Evolutionary conservation across 2,797 vertebrate species (phyloP), one percentile per base, ranked within the genome.

Genomic region (Ataeniobius toweri): DNA sequence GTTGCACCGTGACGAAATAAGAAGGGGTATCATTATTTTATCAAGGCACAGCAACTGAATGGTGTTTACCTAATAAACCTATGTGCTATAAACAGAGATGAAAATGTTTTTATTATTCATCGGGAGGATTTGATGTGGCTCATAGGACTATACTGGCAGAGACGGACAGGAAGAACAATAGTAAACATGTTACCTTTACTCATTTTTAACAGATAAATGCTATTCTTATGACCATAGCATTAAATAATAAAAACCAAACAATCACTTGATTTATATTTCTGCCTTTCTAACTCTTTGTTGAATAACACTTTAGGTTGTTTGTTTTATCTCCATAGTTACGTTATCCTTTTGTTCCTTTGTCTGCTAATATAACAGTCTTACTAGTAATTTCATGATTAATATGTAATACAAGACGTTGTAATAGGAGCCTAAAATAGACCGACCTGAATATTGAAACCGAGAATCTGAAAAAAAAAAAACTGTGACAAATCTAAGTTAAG

Each of bases 381-480:
- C 22, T 68, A 2, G 24, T 44, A 13, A n/a, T 14, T 46, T 68
- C 22, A 14, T 9, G 18, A 7, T 44, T 68, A 68, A 46, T 44
- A 44, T 39, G 5, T 44, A 68, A 6, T 44, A 31, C 24, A 22
- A 18, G n/a, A 26, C 3, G 7, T 26, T 10, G 2, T 0, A 44
- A 26, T 56, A 65, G 67, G 39, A 68, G 22, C 6, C 51, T 26
- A 73, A 59, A 79, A 74, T 50, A 69, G 24, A 55, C 48, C 10
- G 24, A 26, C 4, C 10, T 58, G 18, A 24, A 46, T 46, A 26
- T 46, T 26, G 31, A 36, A 74, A 79, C 3, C 24, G 28, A 36
- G 22, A 56, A 14, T 50, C 48, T 74, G 28, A 12, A 48, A 22
- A 12, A 41, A 36, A 53, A 55, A 26, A 41, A 48, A 70, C 13